Conservation (phyloP, 2,797 vertebrate genomes). For the Phataginus tetradactyla region DNA sequence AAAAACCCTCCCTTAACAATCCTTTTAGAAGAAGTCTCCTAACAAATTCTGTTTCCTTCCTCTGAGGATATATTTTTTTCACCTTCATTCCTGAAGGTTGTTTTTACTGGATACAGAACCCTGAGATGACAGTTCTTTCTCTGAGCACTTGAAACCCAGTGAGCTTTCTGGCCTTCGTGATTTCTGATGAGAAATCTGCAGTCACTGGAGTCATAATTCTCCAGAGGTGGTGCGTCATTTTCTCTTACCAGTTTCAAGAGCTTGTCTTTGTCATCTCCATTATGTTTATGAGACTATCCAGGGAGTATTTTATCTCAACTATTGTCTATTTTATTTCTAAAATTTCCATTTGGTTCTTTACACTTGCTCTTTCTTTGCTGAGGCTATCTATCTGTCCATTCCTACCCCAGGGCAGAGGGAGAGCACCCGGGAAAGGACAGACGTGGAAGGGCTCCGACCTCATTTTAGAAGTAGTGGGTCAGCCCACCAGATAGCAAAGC, state of each 20-base stretch:
- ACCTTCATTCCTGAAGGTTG: background rate
- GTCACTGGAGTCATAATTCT: background rate
- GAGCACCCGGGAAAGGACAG: background rate
- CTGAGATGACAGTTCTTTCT: background rate
- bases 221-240: background rate
- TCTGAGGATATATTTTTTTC: background rate
- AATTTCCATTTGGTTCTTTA: background rate
- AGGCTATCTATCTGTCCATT: background rate
- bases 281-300: background rate
- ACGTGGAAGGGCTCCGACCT: background rate
- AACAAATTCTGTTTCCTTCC: background rate
- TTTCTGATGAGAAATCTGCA: background rate
- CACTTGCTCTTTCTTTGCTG: background rate
- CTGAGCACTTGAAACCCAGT: background rate
- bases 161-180: background rate
- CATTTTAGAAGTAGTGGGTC: background rate
- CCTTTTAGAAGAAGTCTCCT: background rate
- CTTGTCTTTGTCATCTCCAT: background rate
- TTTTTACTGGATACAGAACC: background rate
- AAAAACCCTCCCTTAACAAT: background rate
- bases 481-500: background rate
- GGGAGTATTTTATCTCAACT: background rate
- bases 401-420: background rate
- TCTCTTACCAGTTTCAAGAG: background rate
- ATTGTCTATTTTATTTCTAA: background rate